Conservation (phyloP, 2,888 invertebrate species). For the Rhimphoctona megacephalus region DNA sequence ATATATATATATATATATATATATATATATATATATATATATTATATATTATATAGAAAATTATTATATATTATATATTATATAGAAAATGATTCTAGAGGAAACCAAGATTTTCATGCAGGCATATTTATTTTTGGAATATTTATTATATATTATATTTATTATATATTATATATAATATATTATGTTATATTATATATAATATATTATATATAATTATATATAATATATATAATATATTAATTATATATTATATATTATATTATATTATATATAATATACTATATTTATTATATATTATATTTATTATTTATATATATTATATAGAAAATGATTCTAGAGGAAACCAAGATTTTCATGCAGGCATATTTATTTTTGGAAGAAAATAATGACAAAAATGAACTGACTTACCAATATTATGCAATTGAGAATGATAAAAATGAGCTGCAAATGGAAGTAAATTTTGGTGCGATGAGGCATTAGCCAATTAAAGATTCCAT, state of each 20-base stretch:
- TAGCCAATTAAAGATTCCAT: conserved; percentile 24
- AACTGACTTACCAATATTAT: conserved; percentile 63
- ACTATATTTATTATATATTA: no score
- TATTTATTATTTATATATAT: neutral
- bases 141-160: no score
- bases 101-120: neutral
- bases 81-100: neutral
- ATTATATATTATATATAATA: no score
- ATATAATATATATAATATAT: no score
- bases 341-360: neutral
- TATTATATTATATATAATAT: no score
- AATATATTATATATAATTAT: no score
- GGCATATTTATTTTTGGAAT: neutral
- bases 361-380: neutral
- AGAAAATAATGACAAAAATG: neutral
- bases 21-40: no score
- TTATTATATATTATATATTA: neutral
- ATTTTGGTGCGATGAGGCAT: conserved; percentile 45
- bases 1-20: no score
- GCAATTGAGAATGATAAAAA: conserved; percentile 69
- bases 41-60: no score
- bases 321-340: neutral
- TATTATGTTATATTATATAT: no score
- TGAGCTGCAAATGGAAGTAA: conserved; percentile 66
- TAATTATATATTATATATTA: no score